These are phyloP conservation scores for Triops cancriformis DNA, from an alignment of 1,140 invertebrate species.

Conservation along the genomic window DNA sequence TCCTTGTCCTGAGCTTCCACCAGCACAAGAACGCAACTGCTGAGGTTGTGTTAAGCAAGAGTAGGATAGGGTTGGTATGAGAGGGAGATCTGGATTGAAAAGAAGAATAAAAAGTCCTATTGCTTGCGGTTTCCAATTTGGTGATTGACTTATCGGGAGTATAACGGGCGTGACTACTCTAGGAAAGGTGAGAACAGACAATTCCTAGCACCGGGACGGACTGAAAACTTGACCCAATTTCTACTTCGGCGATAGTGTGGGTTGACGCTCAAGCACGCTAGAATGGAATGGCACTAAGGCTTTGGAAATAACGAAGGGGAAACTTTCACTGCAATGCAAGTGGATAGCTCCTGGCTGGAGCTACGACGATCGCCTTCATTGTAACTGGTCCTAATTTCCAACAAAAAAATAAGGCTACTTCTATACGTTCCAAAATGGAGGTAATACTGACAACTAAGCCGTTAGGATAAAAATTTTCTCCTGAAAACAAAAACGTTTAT, in stretches of 20 bases:
- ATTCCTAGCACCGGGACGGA: not conserved
- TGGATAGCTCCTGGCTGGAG: not conserved
- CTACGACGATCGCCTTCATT: not conserved
- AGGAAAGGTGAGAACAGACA: not conserved
- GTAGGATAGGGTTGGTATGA: not conserved
- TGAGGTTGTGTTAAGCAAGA: not conserved
- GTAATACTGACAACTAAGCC: no score
- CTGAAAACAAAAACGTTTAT: no score
- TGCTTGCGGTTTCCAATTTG: not conserved
- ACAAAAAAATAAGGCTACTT: no score
- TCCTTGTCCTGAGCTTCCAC: not conserved
- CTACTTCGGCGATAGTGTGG: not conserved
- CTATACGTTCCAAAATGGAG: no score
- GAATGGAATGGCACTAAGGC: not conserved
- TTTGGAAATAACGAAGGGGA: not conserved
- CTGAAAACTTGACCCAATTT: slow-evolving; percentile 13
- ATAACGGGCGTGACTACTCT: slow-evolving; percentile 2
- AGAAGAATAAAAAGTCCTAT: not conserved
- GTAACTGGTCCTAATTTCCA: not conserved
- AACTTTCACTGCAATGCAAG: slow-evolving; percentile 10
- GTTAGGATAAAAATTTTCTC: no score
- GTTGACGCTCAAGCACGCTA: slow-evolving; percentile 4
- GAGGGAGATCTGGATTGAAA: not conserved
- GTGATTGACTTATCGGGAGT: slow-evolving; percentile 3
- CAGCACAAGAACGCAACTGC: not conserved